A percentile compares a stretch with the other conserved stretches of the same genome.
These are phyloP conservation scores for Omphaloscelis lunosa DNA, from an alignment of 2,888 invertebrate genomes.

Conservation along the genomic window DNA sequence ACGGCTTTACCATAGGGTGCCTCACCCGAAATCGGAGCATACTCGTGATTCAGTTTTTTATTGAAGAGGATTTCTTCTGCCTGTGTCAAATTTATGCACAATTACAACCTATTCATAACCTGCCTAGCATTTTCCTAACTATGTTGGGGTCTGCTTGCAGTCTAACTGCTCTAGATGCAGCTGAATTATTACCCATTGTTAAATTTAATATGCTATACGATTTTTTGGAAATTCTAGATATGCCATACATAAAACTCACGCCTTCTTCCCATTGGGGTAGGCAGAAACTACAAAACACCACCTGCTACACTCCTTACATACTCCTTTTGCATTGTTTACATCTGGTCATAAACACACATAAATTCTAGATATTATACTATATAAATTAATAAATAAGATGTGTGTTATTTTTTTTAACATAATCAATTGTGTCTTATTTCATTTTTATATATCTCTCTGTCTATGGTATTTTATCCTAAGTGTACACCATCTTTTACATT, in stretches of 20 bases:
- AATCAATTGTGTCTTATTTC: background rate
- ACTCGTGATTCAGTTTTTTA: constrained; percentile 97
- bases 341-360: no score
- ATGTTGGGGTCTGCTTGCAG: background rate
- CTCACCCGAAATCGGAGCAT: constrained; percentile 97
- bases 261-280: no score
- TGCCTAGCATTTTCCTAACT: background rate
- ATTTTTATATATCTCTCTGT: no score
- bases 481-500: background rate
- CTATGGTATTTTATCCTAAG: no score
- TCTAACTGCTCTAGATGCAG: background rate
- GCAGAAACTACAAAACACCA: no score
- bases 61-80: constrained; percentile 94
- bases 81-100: constrained; percentile 80
- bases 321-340: no score
- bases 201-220: background rate
- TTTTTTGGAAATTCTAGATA: no score
- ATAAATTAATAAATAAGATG: no score
- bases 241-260: no score
- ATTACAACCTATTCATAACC: background rate
- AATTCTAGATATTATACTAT: no score
- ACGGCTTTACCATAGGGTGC: constrained; percentile 96
- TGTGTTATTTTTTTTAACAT: background rate
- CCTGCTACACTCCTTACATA: no score
- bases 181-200: background rate